These are phyloP conservation scores for Cepaea hortensis DNA, from an alignment of 2,888 invertebrate species.

Conservation along the genomic window DNA sequence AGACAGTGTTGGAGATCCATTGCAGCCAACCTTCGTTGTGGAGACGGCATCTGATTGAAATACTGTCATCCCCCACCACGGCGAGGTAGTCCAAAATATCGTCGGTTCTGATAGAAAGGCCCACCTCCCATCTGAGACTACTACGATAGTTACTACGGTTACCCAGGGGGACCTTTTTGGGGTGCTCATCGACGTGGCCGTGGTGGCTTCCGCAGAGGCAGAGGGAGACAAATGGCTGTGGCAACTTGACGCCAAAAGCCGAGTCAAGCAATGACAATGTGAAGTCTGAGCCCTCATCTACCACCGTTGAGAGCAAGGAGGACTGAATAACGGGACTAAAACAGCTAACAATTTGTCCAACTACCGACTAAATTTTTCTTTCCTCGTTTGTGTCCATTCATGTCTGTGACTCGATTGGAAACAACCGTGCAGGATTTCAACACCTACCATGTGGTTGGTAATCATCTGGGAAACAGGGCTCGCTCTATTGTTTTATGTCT, in stretches of 20 bases:
- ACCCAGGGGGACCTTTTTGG: constrained; percentile 53
- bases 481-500: background rate
- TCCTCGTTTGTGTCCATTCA: constrained; percentile 14
- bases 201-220: constrained; percentile 36
- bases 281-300: constrained; percentile 43
- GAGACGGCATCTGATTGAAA: background rate
- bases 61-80: constrained; percentile 44
- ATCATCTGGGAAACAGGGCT: constrained; percentile 41
- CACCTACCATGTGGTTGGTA: constrained; percentile 28
- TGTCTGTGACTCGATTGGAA: constrained; percentile 36
- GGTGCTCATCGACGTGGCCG: constrained; percentile 51
- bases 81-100: constrained; percentile 55
- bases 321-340: background rate
- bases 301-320: constrained; percentile 41
- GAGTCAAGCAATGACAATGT: constrained; percentile 47
- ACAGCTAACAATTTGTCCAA: background rate
- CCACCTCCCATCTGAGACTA: constrained; percentile 58
- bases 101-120: constrained; percentile 58
- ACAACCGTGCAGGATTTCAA: constrained; percentile 21
- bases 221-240: constrained; percentile 36
- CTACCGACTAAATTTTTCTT: constrained; percentile 8
- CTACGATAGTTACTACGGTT: constrained; percentile 56
- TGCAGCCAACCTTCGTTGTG: too few species aligned
- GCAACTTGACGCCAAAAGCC: constrained; percentile 36
- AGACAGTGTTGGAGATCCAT: too few species aligned